phyloP scores from a whole-genome alignment of 2,113 vertebrate genomes.

The Plectropomus leopardus region DNA sequence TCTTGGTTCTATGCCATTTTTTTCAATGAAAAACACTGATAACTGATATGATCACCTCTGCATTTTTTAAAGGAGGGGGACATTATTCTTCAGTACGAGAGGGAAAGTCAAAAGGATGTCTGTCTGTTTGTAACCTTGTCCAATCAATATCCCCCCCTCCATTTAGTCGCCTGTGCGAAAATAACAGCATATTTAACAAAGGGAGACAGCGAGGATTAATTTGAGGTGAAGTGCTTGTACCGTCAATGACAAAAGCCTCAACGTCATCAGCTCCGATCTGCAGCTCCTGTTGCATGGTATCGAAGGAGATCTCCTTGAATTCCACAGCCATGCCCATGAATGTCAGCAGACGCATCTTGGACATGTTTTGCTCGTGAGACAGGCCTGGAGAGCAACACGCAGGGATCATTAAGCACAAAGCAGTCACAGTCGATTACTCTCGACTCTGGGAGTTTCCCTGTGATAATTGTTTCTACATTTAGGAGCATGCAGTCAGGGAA shows the following conservation, averaged over 20 bases:
- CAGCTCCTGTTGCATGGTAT: conserved; percentile 97
- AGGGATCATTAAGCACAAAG: conserved; percentile 82
- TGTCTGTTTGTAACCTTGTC: background rate
- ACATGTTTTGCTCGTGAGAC: conserved; percentile 96
- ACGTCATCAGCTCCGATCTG: conserved; percentile 96
- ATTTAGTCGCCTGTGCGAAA: background rate
- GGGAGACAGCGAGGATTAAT: background rate
- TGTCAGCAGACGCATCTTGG: conserved; percentile 98
- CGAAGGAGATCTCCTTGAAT: conserved; percentile 97
- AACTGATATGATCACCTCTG: background rate
- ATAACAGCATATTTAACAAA: background rate
- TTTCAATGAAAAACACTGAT: conserved; percentile 5
- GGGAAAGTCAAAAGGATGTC: background rate
- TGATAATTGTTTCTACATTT: conserved; percentile 79
- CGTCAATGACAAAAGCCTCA: conserved; percentile 98
- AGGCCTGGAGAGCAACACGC: conserved; percentile 85
- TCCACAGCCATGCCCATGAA: conserved; percentile 99
- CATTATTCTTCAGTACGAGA: background rate
- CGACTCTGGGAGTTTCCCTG: conserved; percentile 85
- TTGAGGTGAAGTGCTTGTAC: conserved; percentile 78
- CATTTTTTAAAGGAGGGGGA: background rate
- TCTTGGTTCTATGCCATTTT: conserved; percentile 15
- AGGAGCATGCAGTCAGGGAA: conserved; percentile 91
- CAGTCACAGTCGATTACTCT: conserved; percentile 91
- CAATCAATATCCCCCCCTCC: background rate